Conservation (phyloP, 2,888 invertebrate genomes). For the Dusona sp. region DNA sequence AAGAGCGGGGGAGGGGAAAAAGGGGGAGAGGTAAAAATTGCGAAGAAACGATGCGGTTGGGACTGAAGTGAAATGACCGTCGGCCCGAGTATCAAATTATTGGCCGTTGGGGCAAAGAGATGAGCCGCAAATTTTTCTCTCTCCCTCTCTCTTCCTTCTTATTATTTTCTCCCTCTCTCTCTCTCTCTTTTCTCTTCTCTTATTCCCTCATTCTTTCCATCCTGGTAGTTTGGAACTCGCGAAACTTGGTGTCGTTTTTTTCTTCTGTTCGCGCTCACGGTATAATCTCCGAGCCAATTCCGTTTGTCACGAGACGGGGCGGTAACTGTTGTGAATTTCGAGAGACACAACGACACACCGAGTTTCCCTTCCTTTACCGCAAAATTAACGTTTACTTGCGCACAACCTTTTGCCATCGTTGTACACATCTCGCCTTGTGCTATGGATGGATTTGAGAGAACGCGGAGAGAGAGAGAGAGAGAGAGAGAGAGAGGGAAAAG, state of each 20-base stretch:
- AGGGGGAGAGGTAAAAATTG: slow-evolving; percentile 41
- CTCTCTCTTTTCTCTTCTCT: slow-evolving; percentile 24
- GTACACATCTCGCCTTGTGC: slow-evolving; percentile 23
- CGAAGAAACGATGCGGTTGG: slow-evolving; percentile 46
- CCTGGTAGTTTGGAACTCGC: slow-evolving; percentile 30
- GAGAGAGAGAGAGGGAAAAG: neutral
- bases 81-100: slow-evolving; percentile 76
- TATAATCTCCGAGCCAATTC: slow-evolving; percentile 73
- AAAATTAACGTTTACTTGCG: slow-evolving; percentile 69
- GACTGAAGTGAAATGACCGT: slow-evolving; percentile 68
- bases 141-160: slow-evolving; percentile 14
- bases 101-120: slow-evolving; percentile 69
- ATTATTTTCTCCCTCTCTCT: slow-evolving; percentile 30
- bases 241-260: slow-evolving; percentile 63
- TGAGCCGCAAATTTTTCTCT: slow-evolving; percentile 60
- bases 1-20: slow-evolving; percentile 26
- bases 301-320: slow-evolving; percentile 78
- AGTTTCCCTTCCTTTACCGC: slow-evolving; percentile 68
- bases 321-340: slow-evolving; percentile 46
- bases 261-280: slow-evolving; percentile 56
- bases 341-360: slow-evolving; percentile 47
- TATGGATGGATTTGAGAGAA: slow-evolving; percentile 3
- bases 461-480: neutral
- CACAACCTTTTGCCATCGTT: slow-evolving; percentile 40
- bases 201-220: slow-evolving; percentile 17